Evolutionary conservation across 1,140 invertebrate species (phyloP).

Genomic region (Papilio xuthus): DNA sequence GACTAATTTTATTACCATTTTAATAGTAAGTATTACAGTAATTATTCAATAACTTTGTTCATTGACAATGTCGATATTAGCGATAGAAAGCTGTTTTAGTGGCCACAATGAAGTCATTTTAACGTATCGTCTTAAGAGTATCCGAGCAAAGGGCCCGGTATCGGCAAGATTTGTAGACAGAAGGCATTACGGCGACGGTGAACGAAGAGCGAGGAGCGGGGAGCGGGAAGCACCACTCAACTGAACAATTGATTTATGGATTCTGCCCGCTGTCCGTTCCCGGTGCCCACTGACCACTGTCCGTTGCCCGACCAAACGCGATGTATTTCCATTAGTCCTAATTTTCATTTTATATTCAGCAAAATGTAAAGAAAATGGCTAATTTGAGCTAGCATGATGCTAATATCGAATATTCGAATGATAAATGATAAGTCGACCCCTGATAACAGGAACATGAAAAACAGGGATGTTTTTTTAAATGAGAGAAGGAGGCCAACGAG

Average conservation of each 20-base stretch:
- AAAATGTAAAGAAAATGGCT: not conserved
- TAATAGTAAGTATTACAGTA: not conserved
- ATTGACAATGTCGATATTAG: too few species aligned
- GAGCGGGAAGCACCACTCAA: slow-evolving; percentile 37
- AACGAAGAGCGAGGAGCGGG: too few species aligned
- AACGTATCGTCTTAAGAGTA: slow-evolving; percentile 50
- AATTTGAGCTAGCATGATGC: not conserved
- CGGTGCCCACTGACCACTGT: not conserved
- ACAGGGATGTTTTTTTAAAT: too few species aligned
- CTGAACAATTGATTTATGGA: slow-evolving; percentile 38
- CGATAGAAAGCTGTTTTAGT: not conserved
- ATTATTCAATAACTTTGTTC: too few species aligned
- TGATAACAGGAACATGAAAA: too few species aligned
- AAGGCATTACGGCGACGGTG: slow-evolving; percentile 36
- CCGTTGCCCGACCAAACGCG: not conserved
- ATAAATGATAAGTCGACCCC: too few species aligned
- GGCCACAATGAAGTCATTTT: slow-evolving; percentile 43
- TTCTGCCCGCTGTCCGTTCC: not conserved
- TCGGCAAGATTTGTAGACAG: slow-evolving; percentile 46
- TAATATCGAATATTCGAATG: too few species aligned
- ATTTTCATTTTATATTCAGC: not conserved
- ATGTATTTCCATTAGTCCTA: not conserved
- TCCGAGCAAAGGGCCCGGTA: slow-evolving; percentile 37
- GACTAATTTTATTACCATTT: not conserved
- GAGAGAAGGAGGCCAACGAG: too few species aligned